Percentiles rank a stretch among this genome's conserved stretches.
phyloP scores from a whole-genome alignment of 2,113 vertebrate species.

The Pachycephala philippinensis region DNA sequence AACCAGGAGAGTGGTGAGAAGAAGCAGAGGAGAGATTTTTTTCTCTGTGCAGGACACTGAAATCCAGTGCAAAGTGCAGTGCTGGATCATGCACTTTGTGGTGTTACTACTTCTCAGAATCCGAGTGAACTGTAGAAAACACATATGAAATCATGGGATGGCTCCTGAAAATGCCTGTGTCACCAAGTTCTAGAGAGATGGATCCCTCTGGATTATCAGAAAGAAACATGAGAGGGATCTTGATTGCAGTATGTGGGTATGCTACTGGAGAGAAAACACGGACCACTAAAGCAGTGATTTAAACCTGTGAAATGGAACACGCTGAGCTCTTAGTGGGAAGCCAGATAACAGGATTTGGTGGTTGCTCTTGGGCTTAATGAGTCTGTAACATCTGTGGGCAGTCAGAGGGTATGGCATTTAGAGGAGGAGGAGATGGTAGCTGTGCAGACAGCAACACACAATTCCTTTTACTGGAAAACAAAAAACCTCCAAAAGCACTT shows the following conservation, averaged over 20 bases:
- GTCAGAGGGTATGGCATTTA: not conserved
- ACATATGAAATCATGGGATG: fast-evolving
- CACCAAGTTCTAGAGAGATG: not conserved
- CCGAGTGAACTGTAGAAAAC: not conserved
- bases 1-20: not conserved
- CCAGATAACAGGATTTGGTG: not conserved
- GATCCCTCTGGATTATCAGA: not conserved
- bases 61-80: not conserved
- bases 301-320: not conserved
- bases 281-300: not conserved
- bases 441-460: not conserved
- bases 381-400: not conserved
- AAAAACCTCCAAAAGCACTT: not conserved
- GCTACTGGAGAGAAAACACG: not conserved
- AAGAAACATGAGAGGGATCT: not conserved
- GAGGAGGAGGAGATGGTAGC: not conserved
- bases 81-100: not conserved
- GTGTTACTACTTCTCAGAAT: not conserved
- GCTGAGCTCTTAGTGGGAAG: not conserved
- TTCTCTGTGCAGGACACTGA: fast-evolving
- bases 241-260: not conserved
- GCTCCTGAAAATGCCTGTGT: not conserved
- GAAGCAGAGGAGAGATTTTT: not conserved
- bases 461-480: not conserved
- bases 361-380: not conserved